Conservation (phyloP, 2,113 vertebrate genomes). For the Phaethon lepturus region DNA sequence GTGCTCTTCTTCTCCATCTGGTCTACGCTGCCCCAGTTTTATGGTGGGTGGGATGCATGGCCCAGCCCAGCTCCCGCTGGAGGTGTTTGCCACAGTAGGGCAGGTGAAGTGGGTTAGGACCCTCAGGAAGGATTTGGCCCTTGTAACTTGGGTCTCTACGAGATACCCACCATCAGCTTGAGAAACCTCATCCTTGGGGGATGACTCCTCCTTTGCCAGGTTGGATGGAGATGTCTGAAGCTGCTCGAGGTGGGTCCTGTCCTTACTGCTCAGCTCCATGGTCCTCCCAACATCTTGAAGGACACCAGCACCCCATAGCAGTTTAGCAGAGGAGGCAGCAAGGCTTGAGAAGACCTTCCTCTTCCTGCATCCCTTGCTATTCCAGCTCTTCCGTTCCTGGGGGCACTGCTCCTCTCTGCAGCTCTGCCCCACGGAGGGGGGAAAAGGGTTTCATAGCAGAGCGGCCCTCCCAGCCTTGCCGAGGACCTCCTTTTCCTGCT, state of each 20-base stretch:
- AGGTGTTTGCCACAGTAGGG: neutral
- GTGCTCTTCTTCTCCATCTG: neutral
- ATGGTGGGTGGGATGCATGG: neutral
- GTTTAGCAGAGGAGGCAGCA: neutral
- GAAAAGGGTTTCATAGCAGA: neutral
- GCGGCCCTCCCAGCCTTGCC: neutral
- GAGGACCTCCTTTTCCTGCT: neutral
- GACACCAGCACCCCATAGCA: neutral
- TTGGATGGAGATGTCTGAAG: neutral
- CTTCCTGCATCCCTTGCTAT: neutral
- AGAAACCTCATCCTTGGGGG: neutral
- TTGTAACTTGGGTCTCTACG: fast-evolving
- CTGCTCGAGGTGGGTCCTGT: neutral
- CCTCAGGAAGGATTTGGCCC: neutral
- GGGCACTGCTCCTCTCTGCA: neutral
- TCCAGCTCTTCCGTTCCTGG: neutral
- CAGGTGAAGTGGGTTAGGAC: neutral
- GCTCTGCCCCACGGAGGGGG: neutral
- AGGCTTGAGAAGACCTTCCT: neutral
- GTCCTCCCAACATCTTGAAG: neutral
- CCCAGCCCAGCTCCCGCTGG: neutral
- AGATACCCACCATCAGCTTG: neutral
- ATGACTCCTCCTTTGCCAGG: neutral
- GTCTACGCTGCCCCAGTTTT: neutral
- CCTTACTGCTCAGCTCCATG: neutral